Percentiles rank a stretch among this genome's conserved stretches.
Evolutionary conservation across 2,888 invertebrate species (phyloP).

Genomic region (Antheraea assamensis): DNA sequence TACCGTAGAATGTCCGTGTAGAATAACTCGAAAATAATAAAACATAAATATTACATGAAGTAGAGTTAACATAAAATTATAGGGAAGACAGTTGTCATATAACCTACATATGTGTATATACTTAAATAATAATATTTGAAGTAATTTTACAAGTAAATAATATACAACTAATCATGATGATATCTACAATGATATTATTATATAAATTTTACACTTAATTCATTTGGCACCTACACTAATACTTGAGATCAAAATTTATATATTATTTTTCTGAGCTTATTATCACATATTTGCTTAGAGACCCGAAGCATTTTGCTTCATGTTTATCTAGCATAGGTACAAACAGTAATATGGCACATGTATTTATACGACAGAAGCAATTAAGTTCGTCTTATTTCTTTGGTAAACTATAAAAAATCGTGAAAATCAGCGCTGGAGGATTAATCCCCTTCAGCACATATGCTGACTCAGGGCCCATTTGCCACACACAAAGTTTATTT

Average conservation of each 20-base stretch:
- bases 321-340: conserved; percentile 19
- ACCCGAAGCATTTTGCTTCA: conserved; percentile 30
- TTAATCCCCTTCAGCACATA: too few species aligned
- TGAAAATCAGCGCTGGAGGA: too few species aligned
- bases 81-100: conserved; percentile 20
- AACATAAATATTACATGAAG: not conserved
- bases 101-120: not conserved
- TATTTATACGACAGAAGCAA: conserved; percentile 2
- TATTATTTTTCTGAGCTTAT: conserved; percentile 28
- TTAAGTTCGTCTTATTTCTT: not conserved
- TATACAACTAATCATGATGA: not conserved
- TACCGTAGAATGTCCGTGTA: not conserved
- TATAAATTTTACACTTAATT: not conserved
- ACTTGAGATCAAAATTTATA: conserved; percentile 17
- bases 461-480: too few species aligned
- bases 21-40: not conserved
- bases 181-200: conserved; percentile 2
- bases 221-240: conserved; percentile 22
- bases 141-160: not conserved
- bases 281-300: conserved; percentile 35
- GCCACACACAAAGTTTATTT: too few species aligned
- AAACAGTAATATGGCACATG: conserved; percentile 12
- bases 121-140: not conserved
- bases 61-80: conserved; percentile 8
- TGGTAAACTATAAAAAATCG: not conserved